A percentile compares a stretch with the other conserved stretches of the same genome.
Conservation (phyloP, 2,113 vertebrate species). For the Sylvilagus bachmani region DNA sequence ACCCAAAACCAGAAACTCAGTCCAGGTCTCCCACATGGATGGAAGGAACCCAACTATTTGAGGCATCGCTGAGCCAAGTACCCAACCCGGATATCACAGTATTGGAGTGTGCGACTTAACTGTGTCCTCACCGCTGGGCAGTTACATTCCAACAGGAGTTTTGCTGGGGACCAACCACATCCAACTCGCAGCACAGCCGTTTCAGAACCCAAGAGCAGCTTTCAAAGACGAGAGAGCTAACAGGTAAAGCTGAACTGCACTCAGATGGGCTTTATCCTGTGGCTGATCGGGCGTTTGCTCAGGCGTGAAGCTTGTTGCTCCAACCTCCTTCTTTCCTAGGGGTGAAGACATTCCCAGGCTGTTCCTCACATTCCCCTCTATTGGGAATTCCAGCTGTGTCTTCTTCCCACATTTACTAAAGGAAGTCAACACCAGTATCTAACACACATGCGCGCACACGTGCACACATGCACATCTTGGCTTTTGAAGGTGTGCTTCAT, state of each 20-base stretch:
- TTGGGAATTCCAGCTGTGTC: background rate
- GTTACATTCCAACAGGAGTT: background rate
- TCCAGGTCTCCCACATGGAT: too few species aligned
- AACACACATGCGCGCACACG: background rate
- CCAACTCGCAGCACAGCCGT: background rate
- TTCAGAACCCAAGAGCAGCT: background rate
- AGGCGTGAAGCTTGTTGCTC: background rate
- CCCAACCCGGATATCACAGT: too few species aligned
- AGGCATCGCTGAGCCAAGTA: too few species aligned
- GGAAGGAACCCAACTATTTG: too few species aligned
- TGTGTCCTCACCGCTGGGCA: too few species aligned
- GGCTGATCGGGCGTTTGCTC: background rate
- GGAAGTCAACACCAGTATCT: background rate
- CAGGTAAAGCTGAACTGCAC: background rate
- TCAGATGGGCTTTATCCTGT: background rate
- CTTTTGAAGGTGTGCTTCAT: constrained; percentile 15
- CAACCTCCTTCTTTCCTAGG: background rate
- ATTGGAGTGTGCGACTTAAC: too few species aligned
- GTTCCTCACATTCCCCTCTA: background rate
- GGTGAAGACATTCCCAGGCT: background rate
- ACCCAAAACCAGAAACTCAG: too few species aligned
- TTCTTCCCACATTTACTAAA: background rate
- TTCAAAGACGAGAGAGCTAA: background rate
- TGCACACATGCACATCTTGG: too few species aligned
- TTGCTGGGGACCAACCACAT: background rate